Conservation (phyloP, 2,113 vertebrate species). For the Paralichthys olivaceus region DNA sequence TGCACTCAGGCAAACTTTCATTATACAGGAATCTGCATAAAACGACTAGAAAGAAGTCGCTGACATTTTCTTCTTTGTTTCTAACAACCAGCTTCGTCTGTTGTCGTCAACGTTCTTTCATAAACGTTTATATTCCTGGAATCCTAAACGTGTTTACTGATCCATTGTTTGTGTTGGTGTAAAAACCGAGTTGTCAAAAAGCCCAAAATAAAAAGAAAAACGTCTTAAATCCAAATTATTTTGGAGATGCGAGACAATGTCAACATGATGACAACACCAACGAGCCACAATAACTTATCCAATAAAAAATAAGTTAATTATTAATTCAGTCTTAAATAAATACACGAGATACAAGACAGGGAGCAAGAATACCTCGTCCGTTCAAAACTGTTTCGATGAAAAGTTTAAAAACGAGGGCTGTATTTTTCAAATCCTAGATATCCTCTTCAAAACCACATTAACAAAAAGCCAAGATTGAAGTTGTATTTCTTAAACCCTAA, state of each 20-base stretch:
- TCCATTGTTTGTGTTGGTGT: too few species aligned
- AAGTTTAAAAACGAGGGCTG: neutral
- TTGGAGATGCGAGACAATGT: too few species aligned
- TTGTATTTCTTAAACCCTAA: neutral
- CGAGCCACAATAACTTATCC: too few species aligned
- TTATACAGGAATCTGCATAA: neutral
- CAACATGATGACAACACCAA: too few species aligned
- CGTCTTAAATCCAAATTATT: too few species aligned
- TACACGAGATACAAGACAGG: too few species aligned
- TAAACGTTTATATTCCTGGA: neutral
- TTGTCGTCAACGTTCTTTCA: neutral
- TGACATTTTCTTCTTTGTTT: conserved; percentile 2
- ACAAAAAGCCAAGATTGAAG: neutral
- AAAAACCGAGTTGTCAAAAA: too few species aligned
- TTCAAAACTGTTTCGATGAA: neutral
- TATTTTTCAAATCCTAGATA: neutral
- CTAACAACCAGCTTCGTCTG: neutral
- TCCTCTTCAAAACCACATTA: neutral
- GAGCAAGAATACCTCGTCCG: too few species aligned
- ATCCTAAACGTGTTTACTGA: too few species aligned
- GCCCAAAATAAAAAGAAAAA: too few species aligned
- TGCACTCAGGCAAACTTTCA: conserved; percentile 17
- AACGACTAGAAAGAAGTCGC: neutral
- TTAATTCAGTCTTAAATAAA: too few species aligned
- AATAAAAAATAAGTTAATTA: too few species aligned